These are phyloP conservation scores for Apteryx mantelli DNA, from an alignment of 2,113 vertebrate genomes.

Conservation along the genomic window DNA sequence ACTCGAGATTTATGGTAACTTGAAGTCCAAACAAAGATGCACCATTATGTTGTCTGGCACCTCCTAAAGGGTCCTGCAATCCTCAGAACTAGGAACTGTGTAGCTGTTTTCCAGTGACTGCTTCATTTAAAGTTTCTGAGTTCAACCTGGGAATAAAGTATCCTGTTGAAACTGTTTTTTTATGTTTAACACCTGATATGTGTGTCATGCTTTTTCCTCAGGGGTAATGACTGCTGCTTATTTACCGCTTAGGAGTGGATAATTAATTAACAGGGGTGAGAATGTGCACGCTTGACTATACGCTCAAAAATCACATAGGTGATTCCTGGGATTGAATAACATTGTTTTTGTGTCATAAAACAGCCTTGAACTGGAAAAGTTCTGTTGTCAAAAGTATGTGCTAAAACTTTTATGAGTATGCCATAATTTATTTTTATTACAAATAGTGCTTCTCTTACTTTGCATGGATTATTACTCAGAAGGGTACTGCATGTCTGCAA, in stretches of 20 bases:
- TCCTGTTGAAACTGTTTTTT: not conserved
- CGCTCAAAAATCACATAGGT: not conserved
- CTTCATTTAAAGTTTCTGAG: not conserved
- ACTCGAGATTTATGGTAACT: not conserved
- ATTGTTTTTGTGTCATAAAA: not conserved
- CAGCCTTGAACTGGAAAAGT: slow-evolving; percentile 9
- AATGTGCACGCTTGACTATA: slow-evolving; percentile 22
- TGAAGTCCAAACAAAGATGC: not conserved
- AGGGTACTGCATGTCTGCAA: not conserved
- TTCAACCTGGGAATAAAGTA: slow-evolving; percentile 16
- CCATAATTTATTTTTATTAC: not conserved
- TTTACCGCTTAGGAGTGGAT: slow-evolving; percentile 39
- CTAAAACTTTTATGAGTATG: slow-evolving; percentile 27
- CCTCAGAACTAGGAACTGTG: not conserved
- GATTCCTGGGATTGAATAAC: slow-evolving; percentile 8
- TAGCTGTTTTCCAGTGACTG: not conserved
- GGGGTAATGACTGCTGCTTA: slow-evolving; percentile 22
- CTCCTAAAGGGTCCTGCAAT: not conserved
- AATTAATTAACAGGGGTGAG: slow-evolving; percentile 52
- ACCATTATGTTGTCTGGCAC: not conserved
- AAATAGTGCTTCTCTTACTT: not conserved
- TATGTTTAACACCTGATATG: slow-evolving; percentile 32
- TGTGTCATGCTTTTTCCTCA: slow-evolving; percentile 11
- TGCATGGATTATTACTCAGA: not conserved
- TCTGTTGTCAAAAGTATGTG: slow-evolving; percentile 19